Base-by-base conservation (phyloP, 2,113 vertebrate genomes). In the Pundamilia nyererei region DNA sequence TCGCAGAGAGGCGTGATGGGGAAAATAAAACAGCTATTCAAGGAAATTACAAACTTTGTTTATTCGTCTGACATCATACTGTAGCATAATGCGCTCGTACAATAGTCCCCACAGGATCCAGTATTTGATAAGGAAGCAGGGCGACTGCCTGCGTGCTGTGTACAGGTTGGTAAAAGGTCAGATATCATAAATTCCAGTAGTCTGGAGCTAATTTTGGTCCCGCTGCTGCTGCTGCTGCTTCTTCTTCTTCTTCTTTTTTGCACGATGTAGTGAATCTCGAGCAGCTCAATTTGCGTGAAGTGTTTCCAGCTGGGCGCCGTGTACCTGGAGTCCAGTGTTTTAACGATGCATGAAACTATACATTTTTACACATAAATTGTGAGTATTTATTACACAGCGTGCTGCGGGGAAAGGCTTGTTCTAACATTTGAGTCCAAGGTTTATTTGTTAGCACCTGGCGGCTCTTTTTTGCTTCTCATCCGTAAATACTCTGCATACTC, bases 41-140 rank as follows among this genome's bases (percentile, higher is more conserved):
- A 82, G 87, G 87, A 90, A 94, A 92, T 84, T 11, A 42, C 77
- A 68, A 65, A 81, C 79, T 80, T 90, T 90, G 81, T 88, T 54
- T 82, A 79, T 80, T 60, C 29, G 6, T 62, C 40, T 31, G 11
- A 80, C 26, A 62, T 24, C 91, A 80, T 82, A 53, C 29, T 31
- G 53, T 5, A 26, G 47, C 29, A 15, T 56, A 12, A 3, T 40
- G 77, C 21, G 6, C 13, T 7, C 4, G 5, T 38, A 8, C 31
- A 38, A 11, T 72, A 12, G 7, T 80, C 79, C 35, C 9, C 24
- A 6, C 12, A 4, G 87, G 42, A 58, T 45, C 7, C 13, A 38
- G 42, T 40, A 21, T 82, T 68, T 80, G 56, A 85, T 75, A 77
- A 72, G 58, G 84, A 47, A 29, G 55, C 56, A 62, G 45, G 26